phyloP scores from a whole-genome alignment of 2,888 invertebrate species.

The Eustalomyia histrio region DNA sequence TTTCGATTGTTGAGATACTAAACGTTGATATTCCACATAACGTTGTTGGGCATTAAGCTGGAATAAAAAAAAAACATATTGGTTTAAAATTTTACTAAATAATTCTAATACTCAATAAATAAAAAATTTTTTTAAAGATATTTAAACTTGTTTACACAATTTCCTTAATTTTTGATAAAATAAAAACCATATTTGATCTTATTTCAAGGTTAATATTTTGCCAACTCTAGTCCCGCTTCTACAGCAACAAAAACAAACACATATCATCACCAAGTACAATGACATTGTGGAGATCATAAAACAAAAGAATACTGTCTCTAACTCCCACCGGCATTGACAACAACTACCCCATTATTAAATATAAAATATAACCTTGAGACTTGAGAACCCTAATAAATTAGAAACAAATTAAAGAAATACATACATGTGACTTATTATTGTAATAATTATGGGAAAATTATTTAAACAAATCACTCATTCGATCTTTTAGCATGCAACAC shows the following conservation, averaged over 20 bases:
- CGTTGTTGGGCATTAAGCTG: conserved; percentile 89
- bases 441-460: conserved; percentile 55
- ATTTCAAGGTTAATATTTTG: conserved; percentile 7
- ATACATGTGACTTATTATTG: conserved; percentile 48
- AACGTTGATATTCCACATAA: conserved; percentile 90
- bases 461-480: conserved; percentile 27
- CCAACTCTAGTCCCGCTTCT: not conserved
- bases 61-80: conserved; percentile 9
- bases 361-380: conserved; percentile 42
- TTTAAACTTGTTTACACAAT: no score
- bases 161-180: no score
- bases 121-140: no score
- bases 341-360: conserved; percentile 47
- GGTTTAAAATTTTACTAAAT: no score
- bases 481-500: conserved; percentile 51
- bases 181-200: not conserved
- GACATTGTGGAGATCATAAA: conserved; percentile 12
- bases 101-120: no score
- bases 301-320: not conserved
- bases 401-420: conserved; percentile 36
- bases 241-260: conserved; percentile 8
- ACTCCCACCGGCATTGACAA: not conserved
- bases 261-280: not conserved
- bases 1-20: conserved; percentile 87
- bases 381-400: conserved; percentile 44